Evolutionary conservation across 2,888 invertebrate species (phyloP).

Genomic region (Subacronicta megacephala): DNA sequence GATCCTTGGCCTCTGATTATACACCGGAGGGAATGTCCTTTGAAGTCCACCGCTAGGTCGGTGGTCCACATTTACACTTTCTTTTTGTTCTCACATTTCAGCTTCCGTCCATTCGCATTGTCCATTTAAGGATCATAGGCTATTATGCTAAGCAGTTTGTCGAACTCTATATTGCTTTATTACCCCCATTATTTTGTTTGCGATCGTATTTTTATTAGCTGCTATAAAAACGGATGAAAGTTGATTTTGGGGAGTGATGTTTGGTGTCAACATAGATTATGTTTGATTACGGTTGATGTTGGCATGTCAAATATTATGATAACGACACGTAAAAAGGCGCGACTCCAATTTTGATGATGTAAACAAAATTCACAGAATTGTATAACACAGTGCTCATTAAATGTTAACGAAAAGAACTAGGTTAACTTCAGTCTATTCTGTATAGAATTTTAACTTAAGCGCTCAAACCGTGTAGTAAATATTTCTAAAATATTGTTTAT

Average conservation of each 20-base stretch:
- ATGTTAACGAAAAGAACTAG: no score
- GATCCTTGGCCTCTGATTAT: slow-evolving; percentile 62
- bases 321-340: slow-evolving; percentile 13
- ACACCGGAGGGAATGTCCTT: slow-evolving; percentile 71
- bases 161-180: slow-evolving; percentile 64
- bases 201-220: slow-evolving; percentile 50
- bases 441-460: no score
- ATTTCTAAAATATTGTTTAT: slow-evolving; percentile 10
- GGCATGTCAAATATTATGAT: slow-evolving; percentile 44
- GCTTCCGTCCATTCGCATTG: slow-evolving; percentile 80
- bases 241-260: slow-evolving; percentile 51
- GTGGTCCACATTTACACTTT: slow-evolving; percentile 81
- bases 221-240: slow-evolving; percentile 50
- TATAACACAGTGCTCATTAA: not conserved
- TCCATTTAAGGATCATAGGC: slow-evolving; percentile 76
- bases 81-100: slow-evolving; percentile 76
- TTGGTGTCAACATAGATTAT: slow-evolving; percentile 47
- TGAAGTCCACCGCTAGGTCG: slow-evolving; percentile 81
- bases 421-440: no score
- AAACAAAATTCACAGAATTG: slow-evolving; percentile 19
- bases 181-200: slow-evolving; percentile 57
- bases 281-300: slow-evolving; percentile 38
- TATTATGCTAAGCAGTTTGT: slow-evolving; percentile 72
- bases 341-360: slow-evolving; percentile 23
- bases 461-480: no score